Evolutionary conservation across 2,113 vertebrate species (phyloP).

Genomic region (Burhinus bistriatus): DNA sequence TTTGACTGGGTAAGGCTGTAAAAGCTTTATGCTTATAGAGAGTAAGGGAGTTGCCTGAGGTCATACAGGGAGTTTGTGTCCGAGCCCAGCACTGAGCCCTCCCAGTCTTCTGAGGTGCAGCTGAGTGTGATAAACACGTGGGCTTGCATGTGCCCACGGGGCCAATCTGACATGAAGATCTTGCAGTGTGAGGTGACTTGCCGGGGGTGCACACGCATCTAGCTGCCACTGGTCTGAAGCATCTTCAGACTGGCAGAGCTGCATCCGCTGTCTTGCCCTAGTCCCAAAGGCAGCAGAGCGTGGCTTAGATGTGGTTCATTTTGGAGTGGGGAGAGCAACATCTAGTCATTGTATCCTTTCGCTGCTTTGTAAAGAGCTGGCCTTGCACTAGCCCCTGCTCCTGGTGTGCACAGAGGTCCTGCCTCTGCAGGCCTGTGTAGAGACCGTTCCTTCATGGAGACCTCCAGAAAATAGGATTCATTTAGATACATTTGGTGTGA

Average conservation of each 20-base stretch:
- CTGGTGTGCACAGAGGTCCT: not conserved
- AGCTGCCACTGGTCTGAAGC: not conserved
- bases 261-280: fast-evolving
- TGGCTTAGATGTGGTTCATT: not conserved
- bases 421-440: not conserved
- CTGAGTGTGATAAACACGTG: not conserved
- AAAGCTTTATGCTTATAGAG: not conserved
- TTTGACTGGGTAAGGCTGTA: not conserved
- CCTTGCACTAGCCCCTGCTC: not conserved
- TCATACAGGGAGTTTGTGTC: not conserved
- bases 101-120: not conserved
- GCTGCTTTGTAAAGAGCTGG: not conserved
- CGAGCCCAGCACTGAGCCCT: not conserved
- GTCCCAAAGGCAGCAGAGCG: not conserved
- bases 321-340: not conserved
- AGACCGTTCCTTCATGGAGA: fast-evolving
- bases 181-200: not conserved
- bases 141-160: not conserved
- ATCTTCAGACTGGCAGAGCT: not conserved
- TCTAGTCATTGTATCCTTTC: not conserved
- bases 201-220: not conserved
- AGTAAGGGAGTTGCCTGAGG: not conserved
- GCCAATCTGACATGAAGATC: not conserved
- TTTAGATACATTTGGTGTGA: not conserved
- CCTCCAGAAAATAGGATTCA: not conserved